Evolutionary conservation across 2,888 invertebrate species (phyloP), one percentile per base, ranked within the genome.

Genomic region (Cerastoderma edule): DNA sequence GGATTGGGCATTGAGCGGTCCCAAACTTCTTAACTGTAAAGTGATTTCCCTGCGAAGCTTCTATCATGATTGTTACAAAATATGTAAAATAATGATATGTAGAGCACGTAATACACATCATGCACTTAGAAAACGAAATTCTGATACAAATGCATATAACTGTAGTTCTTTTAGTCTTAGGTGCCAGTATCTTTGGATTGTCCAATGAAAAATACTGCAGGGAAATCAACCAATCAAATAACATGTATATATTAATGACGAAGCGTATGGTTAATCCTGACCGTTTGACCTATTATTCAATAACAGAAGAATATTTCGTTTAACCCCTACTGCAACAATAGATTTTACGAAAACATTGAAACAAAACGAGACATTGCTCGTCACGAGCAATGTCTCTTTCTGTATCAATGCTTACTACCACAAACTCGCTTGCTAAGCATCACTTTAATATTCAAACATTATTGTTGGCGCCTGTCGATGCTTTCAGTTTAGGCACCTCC

Each of bases 281-380:
- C 5, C 8, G 6, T 27, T 28, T 54, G 24, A n/a, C 22, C 50
- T 50, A n/a, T n/a, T 22, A 10, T 50, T 6, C 22, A 50, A 6
- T 6, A n/a, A 16, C 22, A 16, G 50, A 8, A n/a, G 22, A 50
- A 13, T 13, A 22, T 13, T n/a, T 50, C n/a, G 50, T 5, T 50
- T 13, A n/a, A 6, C 10, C 22, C 5, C 10, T 50, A 50, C 24
- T 8, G 19, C 22, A 16, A 6, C 22, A 16, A n/a, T 50, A n/a
- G 50, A n/a, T 10, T 50, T 50, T 50, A 50, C 2, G 24, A 54
- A 54, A 54, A 54, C 28, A 54, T 54, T 54, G 54, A 27, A 19
- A 30, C 27, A 54, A 54, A 54, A 54, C 28, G 28, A 27, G 54
- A 54, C 24, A 54, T 10, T 54, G 54, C 24, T 54, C 6, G 54